Conservation (phyloP, 2,888 invertebrate genomes). For the Stenotaenia linearis region DNA sequence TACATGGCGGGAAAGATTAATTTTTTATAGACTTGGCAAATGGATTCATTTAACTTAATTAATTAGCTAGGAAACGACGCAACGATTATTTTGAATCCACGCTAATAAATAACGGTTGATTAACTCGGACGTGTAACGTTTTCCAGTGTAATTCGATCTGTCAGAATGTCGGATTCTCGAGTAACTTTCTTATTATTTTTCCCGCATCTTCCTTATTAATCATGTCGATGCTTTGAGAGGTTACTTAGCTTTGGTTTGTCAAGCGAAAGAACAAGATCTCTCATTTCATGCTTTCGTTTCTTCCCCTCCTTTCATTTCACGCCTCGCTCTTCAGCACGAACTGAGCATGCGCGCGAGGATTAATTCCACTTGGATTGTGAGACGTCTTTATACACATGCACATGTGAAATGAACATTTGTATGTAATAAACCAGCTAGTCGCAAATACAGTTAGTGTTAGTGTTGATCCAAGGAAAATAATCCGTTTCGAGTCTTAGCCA, state of each 20-base stretch:
- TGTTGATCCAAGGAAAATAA: neutral
- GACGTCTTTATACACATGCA: neutral
- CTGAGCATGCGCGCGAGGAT: slow-evolving; percentile 1
- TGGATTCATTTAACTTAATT: too few relatives aligned
- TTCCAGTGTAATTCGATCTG: too few relatives aligned
- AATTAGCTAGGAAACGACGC: too few relatives aligned
- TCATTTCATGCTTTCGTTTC: slow-evolving; percentile 19
- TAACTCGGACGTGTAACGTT: too few relatives aligned
- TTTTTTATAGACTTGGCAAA: too few relatives aligned
- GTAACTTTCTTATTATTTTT: neutral
- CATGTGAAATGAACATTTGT: neutral
- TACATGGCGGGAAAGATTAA: neutral
- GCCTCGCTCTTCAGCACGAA: neutral
- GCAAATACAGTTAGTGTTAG: neutral
- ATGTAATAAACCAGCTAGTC: neutral
- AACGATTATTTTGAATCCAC: too few relatives aligned
- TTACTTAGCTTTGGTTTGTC: neutral
- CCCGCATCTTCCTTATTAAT: neutral
- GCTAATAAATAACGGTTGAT: too few relatives aligned
- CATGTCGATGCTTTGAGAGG: neutral
- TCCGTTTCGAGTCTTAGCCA: neutral
- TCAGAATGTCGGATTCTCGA: too few relatives aligned
- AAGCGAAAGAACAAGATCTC: slow-evolving; percentile 14
- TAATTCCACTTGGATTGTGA: neutral
- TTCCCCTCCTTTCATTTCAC: neutral